Evolutionary conservation across 2,113 vertebrate species (phyloP), one percentile per base, ranked within the genome.

Genomic region (Corythornis cristatus): DNA sequence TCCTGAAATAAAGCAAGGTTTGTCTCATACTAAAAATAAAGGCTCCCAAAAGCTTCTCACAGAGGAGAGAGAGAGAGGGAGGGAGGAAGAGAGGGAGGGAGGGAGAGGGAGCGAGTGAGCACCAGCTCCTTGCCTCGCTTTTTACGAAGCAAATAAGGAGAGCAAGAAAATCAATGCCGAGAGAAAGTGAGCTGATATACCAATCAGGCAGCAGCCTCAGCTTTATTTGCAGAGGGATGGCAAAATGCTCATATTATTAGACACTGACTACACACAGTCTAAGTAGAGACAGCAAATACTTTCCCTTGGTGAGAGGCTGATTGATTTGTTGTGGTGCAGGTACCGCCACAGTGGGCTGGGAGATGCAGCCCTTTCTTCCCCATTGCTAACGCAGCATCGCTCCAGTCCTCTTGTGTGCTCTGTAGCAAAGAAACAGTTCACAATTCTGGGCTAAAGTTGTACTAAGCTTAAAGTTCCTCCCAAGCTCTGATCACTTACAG

Each of bases 11-110:
- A 97, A 96, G 97, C 86, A 97, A 96, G 96, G 96, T 96, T 94
- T 97, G 97, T 98, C 95, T 98, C 98, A 98, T 98, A 97, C 98
- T 98, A 98, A 97, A 98, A 98, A 97, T 93, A 96, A 97, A 97
- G 94, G 95, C 96, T 96, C 95, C 93, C 93, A 93, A 92, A 98
- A 97, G 97, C 97, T 96, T 89, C 96, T 97, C 93, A 67, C 88
- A 97, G 93, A 84, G 71, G 93, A 90, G 91, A 87, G 75, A 83
- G 94, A 45, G 70, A 37, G 83, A 61, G 50, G 7, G 60, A 71
- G 61, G 56, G 42, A 8, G 35, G 5, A 48, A 68, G 25, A 3
- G 35, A 90, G 64, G 25, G 84, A 87, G 85, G 29, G 79, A 91
- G 83, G 16, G 93, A 81, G 89, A 72, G 62, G 42, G 82, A 89